Evolutionary conservation across 1,140 invertebrate genomes (phyloP).

Genomic region (Papilio helenus): DNA sequence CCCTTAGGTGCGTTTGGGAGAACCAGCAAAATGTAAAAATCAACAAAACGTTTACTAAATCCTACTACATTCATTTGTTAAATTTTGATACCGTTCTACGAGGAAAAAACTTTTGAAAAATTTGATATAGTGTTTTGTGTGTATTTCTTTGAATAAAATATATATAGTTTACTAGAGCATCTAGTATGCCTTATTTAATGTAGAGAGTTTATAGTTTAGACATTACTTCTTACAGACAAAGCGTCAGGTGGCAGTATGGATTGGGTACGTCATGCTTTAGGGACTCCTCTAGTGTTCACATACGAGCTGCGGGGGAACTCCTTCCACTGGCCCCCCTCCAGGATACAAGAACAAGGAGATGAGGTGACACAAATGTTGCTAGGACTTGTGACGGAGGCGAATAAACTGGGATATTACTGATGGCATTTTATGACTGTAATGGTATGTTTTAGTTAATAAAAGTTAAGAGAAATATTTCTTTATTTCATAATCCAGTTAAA

Average conservation of each 20-base stretch:
- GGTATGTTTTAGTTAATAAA: not conserved
- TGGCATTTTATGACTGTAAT: not conserved
- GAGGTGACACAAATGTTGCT: conserved; percentile 75
- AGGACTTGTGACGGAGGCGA: conserved; percentile 62
- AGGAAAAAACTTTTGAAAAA: too few species aligned
- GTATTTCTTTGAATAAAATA: too few species aligned
- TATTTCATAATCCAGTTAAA: not conserved
- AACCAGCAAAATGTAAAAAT: too few species aligned
- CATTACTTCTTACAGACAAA: conserved; percentile 65
- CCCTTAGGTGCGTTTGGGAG: too few species aligned
- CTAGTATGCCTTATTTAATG: too few species aligned
- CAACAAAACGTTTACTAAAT: too few species aligned
- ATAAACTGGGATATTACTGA: conserved; percentile 62
- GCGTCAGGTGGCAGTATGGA: conserved; percentile 86
- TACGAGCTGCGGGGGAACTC: conserved; percentile 86
- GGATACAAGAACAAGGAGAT: conserved; percentile 71
- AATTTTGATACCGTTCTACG: too few species aligned
- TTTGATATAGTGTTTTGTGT: too few species aligned
- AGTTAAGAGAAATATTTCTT: not conserved
- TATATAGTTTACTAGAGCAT: too few species aligned
- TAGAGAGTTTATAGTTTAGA: not conserved
- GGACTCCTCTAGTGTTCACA: conserved; percentile 87
- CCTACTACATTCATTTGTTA: too few species aligned
- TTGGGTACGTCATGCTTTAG: conserved; percentile 87
- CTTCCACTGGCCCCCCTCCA: conserved; percentile 70